Evolutionary conservation across 2,797 vertebrate species (phyloP), one percentile per base, ranked within the genome.

Genomic region (Corythornis leucogaster): DNA sequence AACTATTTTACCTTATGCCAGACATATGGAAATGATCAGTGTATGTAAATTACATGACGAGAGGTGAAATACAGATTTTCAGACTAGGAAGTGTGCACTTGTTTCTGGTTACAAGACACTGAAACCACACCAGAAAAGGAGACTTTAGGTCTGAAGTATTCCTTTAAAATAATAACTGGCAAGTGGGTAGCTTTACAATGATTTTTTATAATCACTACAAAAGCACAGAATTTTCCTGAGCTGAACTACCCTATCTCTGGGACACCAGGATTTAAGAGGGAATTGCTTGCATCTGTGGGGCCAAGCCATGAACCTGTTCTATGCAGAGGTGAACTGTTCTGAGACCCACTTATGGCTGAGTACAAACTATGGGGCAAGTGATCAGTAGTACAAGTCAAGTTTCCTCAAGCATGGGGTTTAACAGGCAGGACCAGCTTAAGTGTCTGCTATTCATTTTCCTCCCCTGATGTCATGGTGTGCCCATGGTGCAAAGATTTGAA

Each of bases 11-110:
- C 97, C 83, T 96, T 92, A 90, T 93, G 97, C 97, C 97, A 97
- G 92, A 98, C 97, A 97, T 98, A 95, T 97, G 97, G 97, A 97
- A 97, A 77, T 91, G 94, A 97, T 98, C 97, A 97, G 13, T 66
- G 76, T 94, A 97, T 97, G 96, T 96, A 97, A 96, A 97, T 97
- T 96, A 90, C 90, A 92, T 92, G 94, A 95, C 80, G 88, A 97
- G 96, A 96, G 95, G 96, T 97, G 95, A 97, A 95, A 94, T 91
- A 86, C 63, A 93, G 71, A 73, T 94, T 94, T 92, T 92, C 95
- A 95, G 85, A 78, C 79, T 86, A 93, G 95, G 82, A 97, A 97
- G 87, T 85, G n/a, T 92, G 68, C 90, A 73, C 74, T 97, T 90
- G 71, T 96, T 94, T 95, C 35, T 95, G 67, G 63, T 71, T 96